These are phyloP conservation scores for Periophthalmodon schlosseri DNA, from an alignment of 2,113 vertebrate genomes.

Conservation along the genomic window DNA sequence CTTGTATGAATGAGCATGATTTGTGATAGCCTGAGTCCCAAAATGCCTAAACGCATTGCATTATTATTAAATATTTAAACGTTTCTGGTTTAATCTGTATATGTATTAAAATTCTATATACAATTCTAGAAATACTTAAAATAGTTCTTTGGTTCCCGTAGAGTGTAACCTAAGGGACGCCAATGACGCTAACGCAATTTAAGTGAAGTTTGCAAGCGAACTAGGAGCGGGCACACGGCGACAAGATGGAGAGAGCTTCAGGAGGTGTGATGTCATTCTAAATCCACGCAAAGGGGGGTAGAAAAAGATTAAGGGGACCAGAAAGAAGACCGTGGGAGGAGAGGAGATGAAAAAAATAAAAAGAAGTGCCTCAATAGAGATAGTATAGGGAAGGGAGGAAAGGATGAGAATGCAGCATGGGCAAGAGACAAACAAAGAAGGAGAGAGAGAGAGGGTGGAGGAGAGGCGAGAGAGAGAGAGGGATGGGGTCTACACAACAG, in stretches of 20 bases:
- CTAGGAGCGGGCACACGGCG: constrained; percentile 15
- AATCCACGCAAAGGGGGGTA: constrained; percentile 19
- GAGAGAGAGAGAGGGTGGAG: constrained; percentile 14
- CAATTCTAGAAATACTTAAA: neutral
- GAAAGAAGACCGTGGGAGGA: constrained; percentile 8
- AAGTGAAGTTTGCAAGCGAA: constrained; percentile 29
- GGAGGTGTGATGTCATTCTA: constrained; percentile 44
- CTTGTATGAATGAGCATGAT: neutral
- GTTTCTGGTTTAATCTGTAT: neutral
- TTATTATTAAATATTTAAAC: neutral
- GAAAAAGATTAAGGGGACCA: constrained; percentile 40
- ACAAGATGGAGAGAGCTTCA: constrained; percentile 19
- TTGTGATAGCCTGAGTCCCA: neutral
- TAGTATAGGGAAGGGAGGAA: constrained; percentile 3
- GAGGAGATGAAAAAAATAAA: neutral
- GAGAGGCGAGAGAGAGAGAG: neutral
- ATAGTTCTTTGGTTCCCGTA: neutral
- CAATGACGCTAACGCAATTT: constrained; percentile 38
- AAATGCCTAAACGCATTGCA: neutral
- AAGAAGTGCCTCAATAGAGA: neutral
- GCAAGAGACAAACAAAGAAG: constrained; percentile 23
- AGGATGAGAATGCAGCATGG: constrained; percentile 25
- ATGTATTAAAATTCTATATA: neutral
- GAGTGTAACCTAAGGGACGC: constrained; percentile 5
- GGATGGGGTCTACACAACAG: constrained; percentile 27